Base-by-base conservation (phyloP, 2,797 vertebrate genomes). In the Neopelma chrysocephalum region DNA sequence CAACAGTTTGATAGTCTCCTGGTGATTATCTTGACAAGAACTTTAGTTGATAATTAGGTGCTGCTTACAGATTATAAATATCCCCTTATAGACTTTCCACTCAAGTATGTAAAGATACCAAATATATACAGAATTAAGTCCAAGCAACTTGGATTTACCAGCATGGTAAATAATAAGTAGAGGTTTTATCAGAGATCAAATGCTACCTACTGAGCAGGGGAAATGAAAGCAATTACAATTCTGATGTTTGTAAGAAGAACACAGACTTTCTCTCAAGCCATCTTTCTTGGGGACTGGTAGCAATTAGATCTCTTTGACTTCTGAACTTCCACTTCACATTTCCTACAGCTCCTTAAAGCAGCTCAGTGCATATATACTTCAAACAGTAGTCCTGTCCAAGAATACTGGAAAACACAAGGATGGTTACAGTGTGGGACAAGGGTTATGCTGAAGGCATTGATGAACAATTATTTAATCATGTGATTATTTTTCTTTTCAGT, bases 121-220 rank as follows among this genome's bases (percentile, higher is more conserved):
- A 72, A 85, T 70, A 83, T 48, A 81, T 57, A 50, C 9, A 93
- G 36, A 77, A 90, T 78, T 79, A 79, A 91, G 86, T 82, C 34
- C 70, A 90, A 95, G 69, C 31, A 77, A 92, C 85, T 93, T 88
- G 38, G 23, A 62, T 88, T 95, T 91, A 90, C 19, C 11, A 83
- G 32, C 4, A 4, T 40, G 66, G 61, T 78, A 92, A 95, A 84
- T 66, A 94, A 92, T 65, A 86, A 88, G 54, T 48, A 66, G 65
- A 90, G 10, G 27, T 82, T 91, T 89, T 62, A 92, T 87, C 61
- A 92, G 38, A 93, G 75, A 92, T 93, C 77, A 96, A 48, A 92
- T 78, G 69, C 11, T 89, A 70, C 62, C n/a, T 88, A 61, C 51
- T 89, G 78, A 82, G 43, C 32, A 57, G 23, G 12, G 26, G 61